A percentile compares a stretch with the other conserved stretches of the same genome.
Conservation (phyloP, 1,140 invertebrate species). For the Scaptodrosophila lebanonensis region DNA sequence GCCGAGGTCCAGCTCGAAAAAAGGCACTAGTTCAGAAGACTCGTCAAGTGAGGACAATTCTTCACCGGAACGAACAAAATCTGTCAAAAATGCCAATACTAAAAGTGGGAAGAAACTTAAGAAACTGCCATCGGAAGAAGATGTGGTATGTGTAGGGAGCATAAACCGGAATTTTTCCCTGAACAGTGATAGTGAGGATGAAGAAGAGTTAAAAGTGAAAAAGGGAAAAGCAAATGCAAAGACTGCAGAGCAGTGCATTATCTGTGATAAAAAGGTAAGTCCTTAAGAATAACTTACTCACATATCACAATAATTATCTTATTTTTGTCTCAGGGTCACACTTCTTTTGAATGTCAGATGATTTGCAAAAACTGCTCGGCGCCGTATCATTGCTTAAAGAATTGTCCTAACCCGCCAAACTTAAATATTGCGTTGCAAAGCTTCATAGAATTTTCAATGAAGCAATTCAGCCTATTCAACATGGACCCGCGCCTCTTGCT, state of each 20-base stretch:
- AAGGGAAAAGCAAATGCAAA: conserved; percentile 28
- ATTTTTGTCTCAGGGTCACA: conserved; percentile 45
- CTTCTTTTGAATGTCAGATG: conserved; percentile 68
- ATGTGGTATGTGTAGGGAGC: conserved; percentile 59
- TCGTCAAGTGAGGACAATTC: conserved; percentile 9
- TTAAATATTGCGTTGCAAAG: conserved; percentile 55
- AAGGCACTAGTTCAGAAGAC: not conserved
- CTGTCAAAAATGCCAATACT: conserved; percentile 4
- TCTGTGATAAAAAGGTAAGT: conserved; percentile 55
- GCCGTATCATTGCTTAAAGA: conserved; percentile 55
- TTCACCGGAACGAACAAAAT: conserved; percentile 23
- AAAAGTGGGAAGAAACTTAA: conserved; percentile 34
- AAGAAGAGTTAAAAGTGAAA: conserved; percentile 23
- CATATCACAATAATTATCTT: not conserved
- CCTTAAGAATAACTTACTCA: not conserved
- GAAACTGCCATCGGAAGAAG: conserved; percentile 39
- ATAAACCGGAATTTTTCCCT: conserved; percentile 45
- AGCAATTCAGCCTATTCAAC: conserved; percentile 49
- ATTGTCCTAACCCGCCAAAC: conserved; percentile 57
- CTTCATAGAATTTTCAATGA: conserved; percentile 68
- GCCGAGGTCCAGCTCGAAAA: too few species aligned
- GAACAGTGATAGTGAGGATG: conserved; percentile 43
- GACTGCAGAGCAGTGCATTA: conserved; percentile 14
- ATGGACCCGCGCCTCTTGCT: conserved; percentile 45
- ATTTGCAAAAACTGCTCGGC: conserved; percentile 64